A percentile compares a stretch with the other conserved stretches of the same genome.
Conservation (phyloP, 2,113 vertebrate species). For the Lethenteron camtschaticum region DNA sequence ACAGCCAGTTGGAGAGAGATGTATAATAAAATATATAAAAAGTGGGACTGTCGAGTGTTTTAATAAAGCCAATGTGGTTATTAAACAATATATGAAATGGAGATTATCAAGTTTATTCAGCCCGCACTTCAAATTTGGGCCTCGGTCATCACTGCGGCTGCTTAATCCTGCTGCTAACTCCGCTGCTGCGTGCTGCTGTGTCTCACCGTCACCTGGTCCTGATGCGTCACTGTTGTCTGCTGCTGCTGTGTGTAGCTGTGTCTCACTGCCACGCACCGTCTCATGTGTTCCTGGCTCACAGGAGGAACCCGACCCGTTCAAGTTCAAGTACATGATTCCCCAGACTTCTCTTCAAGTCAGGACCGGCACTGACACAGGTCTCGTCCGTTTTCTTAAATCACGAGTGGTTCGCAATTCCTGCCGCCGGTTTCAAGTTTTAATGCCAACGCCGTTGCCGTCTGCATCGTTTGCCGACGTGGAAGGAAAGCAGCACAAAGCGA, state of each 20-base stretch:
- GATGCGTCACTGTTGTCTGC: conserved; percentile 3
- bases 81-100: too few species aligned
- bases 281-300: conserved; percentile 11
- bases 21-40: too few species aligned
- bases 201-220: conserved; percentile 7
- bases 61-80: too few species aligned
- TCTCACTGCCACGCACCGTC: background rate
- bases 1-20: too few species aligned
- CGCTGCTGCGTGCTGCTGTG: background rate
- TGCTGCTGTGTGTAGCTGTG: background rate
- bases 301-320: conserved; percentile 61
- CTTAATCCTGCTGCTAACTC: too few species aligned
- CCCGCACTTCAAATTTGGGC: too few species aligned
- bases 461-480: too few species aligned
- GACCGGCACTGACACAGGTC: conserved; percentile 74
- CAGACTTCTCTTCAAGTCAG: conserved; percentile 73
- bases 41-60: too few species aligned
- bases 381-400: conserved; percentile 4
- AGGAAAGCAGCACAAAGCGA: too few species aligned
- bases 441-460: too few species aligned
- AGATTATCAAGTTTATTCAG: too few species aligned
- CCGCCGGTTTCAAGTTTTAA: background rate
- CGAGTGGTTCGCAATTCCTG: background rate
- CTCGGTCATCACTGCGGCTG: too few species aligned
- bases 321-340: conserved; percentile 87